phyloP scores from a whole-genome alignment of 2,797 vertebrate genomes.

The Gallinago nigripennis region DNA sequence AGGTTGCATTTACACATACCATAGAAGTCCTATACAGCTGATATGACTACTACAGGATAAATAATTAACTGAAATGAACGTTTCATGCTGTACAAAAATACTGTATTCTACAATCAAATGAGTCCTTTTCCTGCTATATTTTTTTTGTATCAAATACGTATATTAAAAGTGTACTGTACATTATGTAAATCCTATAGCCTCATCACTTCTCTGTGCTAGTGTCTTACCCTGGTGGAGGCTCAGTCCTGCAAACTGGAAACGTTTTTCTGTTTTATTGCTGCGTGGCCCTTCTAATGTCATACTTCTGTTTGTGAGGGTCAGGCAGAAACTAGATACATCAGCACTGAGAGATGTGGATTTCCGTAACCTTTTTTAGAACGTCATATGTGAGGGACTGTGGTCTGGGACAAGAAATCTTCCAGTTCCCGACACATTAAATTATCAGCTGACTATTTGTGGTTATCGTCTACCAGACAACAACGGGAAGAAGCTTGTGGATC shows the following conservation, averaged over 20 bases:
- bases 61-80: constrained; percentile 59
- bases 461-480: constrained; percentile 4
- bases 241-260: constrained; percentile 52
- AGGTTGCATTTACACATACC: constrained; percentile 56
- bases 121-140: constrained; percentile 70
- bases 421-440: neutral
- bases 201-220: constrained; percentile 59
- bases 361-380: neutral
- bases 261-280: constrained; percentile 68
- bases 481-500: neutral
- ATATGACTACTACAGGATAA: constrained; percentile 70
- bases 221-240: constrained; percentile 52
- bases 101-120: constrained; percentile 71
- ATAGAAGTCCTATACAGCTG: constrained; percentile 62
- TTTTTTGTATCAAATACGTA: constrained; percentile 78
- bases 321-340: constrained; percentile 44
- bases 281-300: constrained; percentile 56
- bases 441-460: neutral
- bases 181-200: constrained; percentile 67
- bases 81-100: constrained; percentile 77
- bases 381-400: neutral
- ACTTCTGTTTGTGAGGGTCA: constrained; percentile 57
- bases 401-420: constrained; percentile 26
- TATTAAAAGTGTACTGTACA: constrained; percentile 78
- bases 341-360: constrained; percentile 12